Base-by-base conservation (phyloP, 2,797 vertebrate species). In the Sebastolobus altivelis region DNA sequence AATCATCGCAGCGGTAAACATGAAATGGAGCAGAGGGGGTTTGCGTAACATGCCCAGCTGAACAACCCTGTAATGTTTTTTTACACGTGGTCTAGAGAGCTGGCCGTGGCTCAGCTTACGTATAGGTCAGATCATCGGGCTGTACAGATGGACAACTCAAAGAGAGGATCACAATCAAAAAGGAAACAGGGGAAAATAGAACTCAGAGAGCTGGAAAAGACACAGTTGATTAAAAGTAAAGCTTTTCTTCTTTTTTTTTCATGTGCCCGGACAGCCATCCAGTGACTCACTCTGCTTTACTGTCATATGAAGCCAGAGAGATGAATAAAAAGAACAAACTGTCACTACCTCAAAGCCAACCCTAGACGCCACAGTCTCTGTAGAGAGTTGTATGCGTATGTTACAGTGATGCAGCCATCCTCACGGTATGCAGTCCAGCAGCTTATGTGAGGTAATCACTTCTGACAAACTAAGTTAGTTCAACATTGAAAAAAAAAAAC, bases 61-160 rank as follows among this genome's bases (percentile, higher is more conserved):
- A 52, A 55, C 33, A 29, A 40, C 16, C 16, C 55, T 35, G 16
- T 22, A 58, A 65, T 59, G 37, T 25, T 66, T 49, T 63, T 55
- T 62, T 60, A 58, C 31, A 74, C 55, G 22, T 79, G 62, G 75
- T 79, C 79, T 31, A 5, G 75, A 63, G 76, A 77, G 56, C 60
- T 79, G 83, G 38, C 49, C 27, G 4, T 6, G 60, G 61, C 69
- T 69, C 60, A 35, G 63, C 0, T 69, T 66, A 68, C 6, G 2
- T 77, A n/a, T 9, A 8, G 75, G 75, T 82, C 78, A 81, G 68
- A 82, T 83, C 71, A 70, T 56, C 77, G 31, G 58, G 76, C 68
- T 37, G 63, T 63, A 29, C 72, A 87, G 81, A 88, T 86, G 84
- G 91, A 83, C 38, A 31, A 46, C 66, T 67, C 80, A 77, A 70